Conservation (phyloP, 1,140 invertebrate species). For the Sycobia sp. region DNA sequence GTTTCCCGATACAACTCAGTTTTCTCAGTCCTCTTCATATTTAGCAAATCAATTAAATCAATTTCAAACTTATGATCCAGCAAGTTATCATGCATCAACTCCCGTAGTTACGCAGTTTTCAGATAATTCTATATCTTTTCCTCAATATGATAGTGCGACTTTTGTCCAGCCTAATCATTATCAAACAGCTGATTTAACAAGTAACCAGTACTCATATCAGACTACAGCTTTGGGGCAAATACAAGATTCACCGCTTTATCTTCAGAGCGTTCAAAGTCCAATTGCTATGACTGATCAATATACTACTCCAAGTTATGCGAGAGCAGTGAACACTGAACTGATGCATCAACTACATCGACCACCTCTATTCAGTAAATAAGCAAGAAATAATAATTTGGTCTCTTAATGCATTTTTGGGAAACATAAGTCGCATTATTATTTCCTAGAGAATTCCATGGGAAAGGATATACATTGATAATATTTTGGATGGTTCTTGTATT, state of each 20-base stretch:
- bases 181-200: slow-evolving; percentile 42
- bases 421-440: not conserved
- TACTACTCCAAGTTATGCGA: slow-evolving; percentile 47
- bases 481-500: not conserved
- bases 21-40: slow-evolving; percentile 43
- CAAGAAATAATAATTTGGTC: too few relatives aligned
- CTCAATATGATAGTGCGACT: slow-evolving; percentile 46
- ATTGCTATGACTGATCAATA: slow-evolving; percentile 51
- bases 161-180: slow-evolving; percentile 49
- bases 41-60: slow-evolving; percentile 45
- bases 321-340: slow-evolving; percentile 47
- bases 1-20: slow-evolving; percentile 46
- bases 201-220: slow-evolving; percentile 48
- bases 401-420: not conserved
- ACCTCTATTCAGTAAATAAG: slow-evolving; percentile 49
- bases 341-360: slow-evolving; percentile 46
- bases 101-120: slow-evolving; percentile 48
- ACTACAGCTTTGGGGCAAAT: slow-evolving; percentile 43
- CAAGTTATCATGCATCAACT: slow-evolving; percentile 41
- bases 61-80: slow-evolving; percentile 48
- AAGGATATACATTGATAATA: slow-evolving; percentile 4
- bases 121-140: slow-evolving; percentile 46
- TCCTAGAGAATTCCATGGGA: slow-evolving; percentile 20
- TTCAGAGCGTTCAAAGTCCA: slow-evolving; percentile 50
- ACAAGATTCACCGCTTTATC: slow-evolving; percentile 48